phyloP scores from a whole-genome alignment of 2,888 invertebrate genomes.

The Tortricodes alternella region DNA sequence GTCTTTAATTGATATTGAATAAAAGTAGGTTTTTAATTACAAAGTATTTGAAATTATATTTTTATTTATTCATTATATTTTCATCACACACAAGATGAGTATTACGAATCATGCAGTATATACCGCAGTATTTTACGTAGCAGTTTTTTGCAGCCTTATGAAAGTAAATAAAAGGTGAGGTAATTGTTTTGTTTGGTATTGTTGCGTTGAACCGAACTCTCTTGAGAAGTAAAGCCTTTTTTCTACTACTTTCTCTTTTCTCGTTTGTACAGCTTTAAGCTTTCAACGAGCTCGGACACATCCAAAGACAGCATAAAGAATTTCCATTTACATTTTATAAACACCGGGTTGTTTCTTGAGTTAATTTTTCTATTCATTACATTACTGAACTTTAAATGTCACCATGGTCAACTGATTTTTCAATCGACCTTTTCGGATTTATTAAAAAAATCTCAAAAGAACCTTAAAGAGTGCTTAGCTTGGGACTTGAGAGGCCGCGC shows the following conservation, averaged over 20 bases:
- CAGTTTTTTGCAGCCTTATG: too few relatives aligned
- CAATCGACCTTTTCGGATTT: conserved; percentile 2
- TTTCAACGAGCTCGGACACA: conserved; percentile 4
- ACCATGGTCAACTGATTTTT: neutral
- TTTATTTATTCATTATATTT: too few relatives aligned
- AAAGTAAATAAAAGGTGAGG: too few relatives aligned
- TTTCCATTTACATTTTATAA: conserved; percentile 1
- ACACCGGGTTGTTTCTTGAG: neutral
- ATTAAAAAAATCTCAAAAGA: conserved; percentile 8
- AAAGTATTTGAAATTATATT: too few relatives aligned
- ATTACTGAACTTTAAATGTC: neutral
- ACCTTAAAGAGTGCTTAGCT: conserved; percentile 19
- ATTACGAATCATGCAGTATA: too few relatives aligned
- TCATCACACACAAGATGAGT: too few relatives aligned
- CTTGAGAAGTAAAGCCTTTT: conserved; percentile 5
- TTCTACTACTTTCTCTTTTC: conserved; percentile 1
- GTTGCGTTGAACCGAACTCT: neutral
- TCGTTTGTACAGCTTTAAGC: conserved; percentile 14
- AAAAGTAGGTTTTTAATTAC: too few relatives aligned
- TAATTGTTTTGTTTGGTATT: too few relatives aligned
- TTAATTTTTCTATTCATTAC: neutral
- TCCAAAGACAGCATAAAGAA: too few relatives aligned
- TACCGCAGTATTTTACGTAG: too few relatives aligned
- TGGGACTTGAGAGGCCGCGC: conserved; percentile 10
- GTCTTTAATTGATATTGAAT: too few relatives aligned